phyloP scores from a whole-genome alignment of 2,113 vertebrate species.

The Maccullochella peelii region DNA sequence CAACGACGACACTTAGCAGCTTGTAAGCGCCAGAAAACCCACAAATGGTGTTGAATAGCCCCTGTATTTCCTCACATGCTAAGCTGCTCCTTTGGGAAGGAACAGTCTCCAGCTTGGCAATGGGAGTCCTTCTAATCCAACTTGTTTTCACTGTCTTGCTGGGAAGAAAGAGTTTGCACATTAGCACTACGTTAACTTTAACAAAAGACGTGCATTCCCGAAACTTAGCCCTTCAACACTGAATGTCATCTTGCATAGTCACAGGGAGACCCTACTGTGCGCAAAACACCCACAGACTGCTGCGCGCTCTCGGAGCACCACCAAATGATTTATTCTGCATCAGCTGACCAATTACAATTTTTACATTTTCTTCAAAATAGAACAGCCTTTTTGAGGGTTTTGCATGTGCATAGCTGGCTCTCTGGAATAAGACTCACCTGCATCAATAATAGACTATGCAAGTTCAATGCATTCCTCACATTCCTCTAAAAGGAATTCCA shows the following conservation, averaged over 20 bases:
- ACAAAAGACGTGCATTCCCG: slow-evolving; percentile 79
- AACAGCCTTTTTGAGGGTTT: neutral
- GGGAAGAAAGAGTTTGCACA: slow-evolving; percentile 76
- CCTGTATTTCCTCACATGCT: slow-evolving; percentile 73
- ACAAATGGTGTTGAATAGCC: slow-evolving; percentile 65
- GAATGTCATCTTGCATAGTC: slow-evolving; percentile 48
- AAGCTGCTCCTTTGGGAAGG: slow-evolving; percentile 62
- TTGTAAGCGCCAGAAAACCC: slow-evolving; percentile 66
- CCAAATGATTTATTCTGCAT: neutral
- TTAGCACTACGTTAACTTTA: slow-evolving; percentile 80
- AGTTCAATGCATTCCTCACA: neutral
- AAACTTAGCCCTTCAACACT: slow-evolving; percentile 65
- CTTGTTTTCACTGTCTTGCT: slow-evolving; percentile 86
- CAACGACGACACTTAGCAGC: slow-evolving; percentile 65
- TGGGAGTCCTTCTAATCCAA: slow-evolving; percentile 81
- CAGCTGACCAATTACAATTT: neutral
- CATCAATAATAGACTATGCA: neutral
- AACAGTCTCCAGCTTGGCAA: slow-evolving; percentile 57
- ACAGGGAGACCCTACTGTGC: slow-evolving; percentile 50
- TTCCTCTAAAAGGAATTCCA: neutral
- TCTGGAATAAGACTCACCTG: neutral
- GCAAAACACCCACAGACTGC: slow-evolving; percentile 7
- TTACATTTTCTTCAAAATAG: neutral
- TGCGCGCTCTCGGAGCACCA: slow-evolving; percentile 1
- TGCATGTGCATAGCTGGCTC: neutral